phyloP scores from a whole-genome alignment of 2,797 vertebrate species.

The Gymnopithys bicolor region DNA sequence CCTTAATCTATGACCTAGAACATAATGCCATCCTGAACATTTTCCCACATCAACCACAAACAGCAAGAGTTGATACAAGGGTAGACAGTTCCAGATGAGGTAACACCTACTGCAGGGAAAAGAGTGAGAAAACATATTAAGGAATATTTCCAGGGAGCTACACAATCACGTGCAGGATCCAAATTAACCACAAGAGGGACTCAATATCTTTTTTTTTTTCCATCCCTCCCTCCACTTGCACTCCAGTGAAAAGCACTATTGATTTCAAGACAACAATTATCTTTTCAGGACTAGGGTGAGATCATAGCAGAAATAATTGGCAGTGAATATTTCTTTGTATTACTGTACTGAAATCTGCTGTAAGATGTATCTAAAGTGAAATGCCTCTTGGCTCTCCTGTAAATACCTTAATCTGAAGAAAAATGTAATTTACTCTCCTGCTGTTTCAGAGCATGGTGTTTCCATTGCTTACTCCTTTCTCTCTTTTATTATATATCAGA shows the following conservation, averaged over 20 bases:
- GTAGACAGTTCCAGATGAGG: neutral
- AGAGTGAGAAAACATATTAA: neutral
- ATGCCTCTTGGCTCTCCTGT: neutral
- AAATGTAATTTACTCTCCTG: neutral
- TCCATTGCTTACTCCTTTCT: neutral
- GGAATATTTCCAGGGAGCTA: neutral
- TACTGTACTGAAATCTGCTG: conserved; percentile 11
- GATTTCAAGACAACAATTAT: conserved; percentile 49
- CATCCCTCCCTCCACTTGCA: neutral
- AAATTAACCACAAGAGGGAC: conserved; percentile 45
- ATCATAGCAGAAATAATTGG: conserved; percentile 43
- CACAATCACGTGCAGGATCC: neutral
- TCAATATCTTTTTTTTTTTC: neutral
- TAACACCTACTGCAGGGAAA: neutral
- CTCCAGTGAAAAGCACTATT: conserved; percentile 20
- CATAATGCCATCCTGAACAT: neutral
- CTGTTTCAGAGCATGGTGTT: neutral
- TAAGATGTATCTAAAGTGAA: neutral
- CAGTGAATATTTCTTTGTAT: conserved; percentile 39
- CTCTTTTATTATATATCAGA: neutral
- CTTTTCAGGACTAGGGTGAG: conserved; percentile 48
- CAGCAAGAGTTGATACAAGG: neutral
- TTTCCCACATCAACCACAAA: neutral
- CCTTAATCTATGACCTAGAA: neutral
- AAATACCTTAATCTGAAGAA: neutral